phyloP scores from a whole-genome alignment of 2,113 vertebrate species.

The Chaetura pelagica region DNA sequence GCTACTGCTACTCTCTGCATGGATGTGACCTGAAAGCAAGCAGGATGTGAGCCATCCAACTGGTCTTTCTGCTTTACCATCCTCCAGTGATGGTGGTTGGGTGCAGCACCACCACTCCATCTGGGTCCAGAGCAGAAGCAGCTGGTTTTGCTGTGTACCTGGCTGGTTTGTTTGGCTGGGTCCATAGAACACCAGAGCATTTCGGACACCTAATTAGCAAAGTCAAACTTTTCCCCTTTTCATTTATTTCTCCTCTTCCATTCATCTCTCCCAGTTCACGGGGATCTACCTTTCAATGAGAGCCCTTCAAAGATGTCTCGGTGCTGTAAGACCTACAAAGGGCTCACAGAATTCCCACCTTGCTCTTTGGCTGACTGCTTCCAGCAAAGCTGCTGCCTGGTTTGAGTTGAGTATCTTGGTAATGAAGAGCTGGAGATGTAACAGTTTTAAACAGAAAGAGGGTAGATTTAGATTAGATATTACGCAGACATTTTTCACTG shows the following conservation, averaged over 20 bases:
- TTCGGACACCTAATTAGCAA: neutral
- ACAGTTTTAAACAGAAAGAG: no score
- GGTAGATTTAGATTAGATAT: no score
- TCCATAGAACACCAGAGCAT: neutral
- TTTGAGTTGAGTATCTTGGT: neutral
- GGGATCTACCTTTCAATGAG: accelerated
- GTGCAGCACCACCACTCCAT: neutral
- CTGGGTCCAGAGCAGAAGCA: neutral
- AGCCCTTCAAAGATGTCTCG: neutral
- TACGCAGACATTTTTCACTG: no score
- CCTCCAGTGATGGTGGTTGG: neutral
- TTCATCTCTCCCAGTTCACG: neutral
- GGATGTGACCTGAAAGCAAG: neutral
- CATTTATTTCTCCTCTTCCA: neutral
- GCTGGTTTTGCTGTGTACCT: neutral
- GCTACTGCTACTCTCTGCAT: neutral
- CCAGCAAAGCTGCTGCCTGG: neutral
- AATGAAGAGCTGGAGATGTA: neutral
- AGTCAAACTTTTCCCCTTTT: neutral
- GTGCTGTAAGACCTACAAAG: neutral
- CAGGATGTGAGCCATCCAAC: neutral
- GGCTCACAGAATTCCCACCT: neutral
- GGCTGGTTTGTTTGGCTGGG: neutral
- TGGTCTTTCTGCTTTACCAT: neutral
- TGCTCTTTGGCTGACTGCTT: accelerated